Evolutionary conservation across 2,888 invertebrate genomes (phyloP), one percentile per base, ranked within the genome.

Genomic region (Malthinus flaveolus): DNA sequence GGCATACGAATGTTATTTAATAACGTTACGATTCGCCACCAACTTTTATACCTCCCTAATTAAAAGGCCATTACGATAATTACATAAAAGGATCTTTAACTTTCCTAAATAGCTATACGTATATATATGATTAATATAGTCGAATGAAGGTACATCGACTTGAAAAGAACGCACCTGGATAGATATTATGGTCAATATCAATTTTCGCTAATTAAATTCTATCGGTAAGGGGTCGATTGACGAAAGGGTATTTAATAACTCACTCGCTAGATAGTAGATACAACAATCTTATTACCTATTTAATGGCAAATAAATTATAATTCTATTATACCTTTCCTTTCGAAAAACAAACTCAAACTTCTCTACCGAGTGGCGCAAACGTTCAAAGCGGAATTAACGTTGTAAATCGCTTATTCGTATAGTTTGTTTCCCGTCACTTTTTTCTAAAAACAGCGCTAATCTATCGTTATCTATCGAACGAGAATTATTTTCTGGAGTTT

Each of bases 101-200:
- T 44, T 57, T 59, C 54, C 15, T 15, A 42, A 42, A 42, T 42
- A 42, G 13, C n/a, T 15, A n/a, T n/a, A n/a, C n/a, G n/a, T n/a
- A n/a, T 9, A 10, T 42, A 12, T 42, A 23, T 23, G 23, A 23
- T 23, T 23, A 23, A 23, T 23, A 23, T 23, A 3, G 23, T 23
- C 5, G 3, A 23, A 23, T 23, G 23, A 23, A 23, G 23, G 23
- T 23, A 23, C n/a, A 23, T 23, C 23, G 23, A 23, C 3, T 48
- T 50, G 53, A 36, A 54, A 56, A 49, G 54, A 56, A 56, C 59
- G 61, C 67, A 68, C 67, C 66, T 69, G 67, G 55, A 46, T 58
- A 64, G 69, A 69, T 69, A n/a, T n/a, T n/a, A 70, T 71, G 73
- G 73, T 71, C 73, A 73, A 72, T 70, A 71, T 72, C 70, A 70